Evolutionary conservation across 2,888 invertebrate species (phyloP).

Genomic region (Polydrusus pterygomalis): DNA sequence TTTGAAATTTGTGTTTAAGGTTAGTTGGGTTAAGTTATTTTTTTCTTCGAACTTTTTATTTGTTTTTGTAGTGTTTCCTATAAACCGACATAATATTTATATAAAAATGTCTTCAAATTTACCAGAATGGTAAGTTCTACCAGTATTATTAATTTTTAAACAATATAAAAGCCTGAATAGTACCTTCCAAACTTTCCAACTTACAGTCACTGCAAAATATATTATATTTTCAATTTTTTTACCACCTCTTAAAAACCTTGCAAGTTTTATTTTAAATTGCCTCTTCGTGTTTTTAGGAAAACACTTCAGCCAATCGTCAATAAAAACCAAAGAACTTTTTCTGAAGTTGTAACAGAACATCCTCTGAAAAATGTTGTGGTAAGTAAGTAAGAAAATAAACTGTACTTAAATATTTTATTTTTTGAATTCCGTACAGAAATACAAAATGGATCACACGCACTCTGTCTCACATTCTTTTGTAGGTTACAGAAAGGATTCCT

Average conservation of each 20-base stretch:
- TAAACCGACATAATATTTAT: background rate
- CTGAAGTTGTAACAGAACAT: conserved; percentile 71
- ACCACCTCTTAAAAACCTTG: too few relatives aligned
- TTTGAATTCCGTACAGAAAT: too few relatives aligned
- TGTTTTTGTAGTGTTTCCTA: background rate
- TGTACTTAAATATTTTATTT: background rate
- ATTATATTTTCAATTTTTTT: too few relatives aligned
- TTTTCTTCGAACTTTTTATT: background rate
- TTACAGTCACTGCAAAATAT: background rate
- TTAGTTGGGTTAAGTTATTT: conserved; percentile 3
- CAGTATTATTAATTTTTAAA: background rate
- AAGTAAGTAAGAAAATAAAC: conserved; percentile 59
- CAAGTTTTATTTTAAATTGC: too few relatives aligned
- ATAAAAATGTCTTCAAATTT: conserved; percentile 41
- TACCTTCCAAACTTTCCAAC: background rate
- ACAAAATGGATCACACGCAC: too few relatives aligned
- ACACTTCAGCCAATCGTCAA: conserved; percentile 56
- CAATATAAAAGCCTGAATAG: background rate
- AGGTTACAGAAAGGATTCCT: conserved; percentile 76
- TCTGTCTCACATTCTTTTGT: conserved; percentile 32
- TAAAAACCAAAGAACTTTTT: conserved; percentile 40
- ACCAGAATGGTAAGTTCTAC: conserved; percentile 37
- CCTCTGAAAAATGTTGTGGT: conserved; percentile 76
- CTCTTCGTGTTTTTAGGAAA: conserved; percentile 59
- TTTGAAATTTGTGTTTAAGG: background rate